Conservation (phyloP, 2,797 vertebrate species). For the Amblyopsis hoosieri region DNA sequence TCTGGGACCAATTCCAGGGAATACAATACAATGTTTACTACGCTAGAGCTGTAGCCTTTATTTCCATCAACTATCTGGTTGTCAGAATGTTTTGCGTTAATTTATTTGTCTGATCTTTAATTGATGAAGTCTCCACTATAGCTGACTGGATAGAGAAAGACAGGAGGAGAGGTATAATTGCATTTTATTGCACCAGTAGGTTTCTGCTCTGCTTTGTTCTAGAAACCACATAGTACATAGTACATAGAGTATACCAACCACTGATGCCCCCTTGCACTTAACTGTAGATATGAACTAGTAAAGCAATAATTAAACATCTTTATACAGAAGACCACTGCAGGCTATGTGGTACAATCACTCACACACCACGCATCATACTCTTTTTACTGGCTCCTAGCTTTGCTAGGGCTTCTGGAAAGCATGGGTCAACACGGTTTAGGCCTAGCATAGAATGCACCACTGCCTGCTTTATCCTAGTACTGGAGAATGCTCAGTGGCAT, state of each 20-base stretch:
- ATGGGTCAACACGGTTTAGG: slow-evolving; percentile 13
- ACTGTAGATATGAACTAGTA: no score
- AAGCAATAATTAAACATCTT: no score
- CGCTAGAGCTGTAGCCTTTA: background rate
- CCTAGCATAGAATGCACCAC: slow-evolving; percentile 30
- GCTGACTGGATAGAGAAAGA: slow-evolving; percentile 96
- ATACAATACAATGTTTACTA: no score
- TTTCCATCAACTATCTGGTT: slow-evolving; percentile 8
- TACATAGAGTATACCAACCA: no score
- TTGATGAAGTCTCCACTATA: slow-evolving; percentile 69
- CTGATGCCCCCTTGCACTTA: no score
- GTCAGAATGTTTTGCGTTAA: slow-evolving; percentile 20
- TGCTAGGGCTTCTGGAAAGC: slow-evolving; percentile 27
- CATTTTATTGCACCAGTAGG: slow-evolving; percentile 56
- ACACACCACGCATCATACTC: no score
- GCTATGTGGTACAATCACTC: no score
- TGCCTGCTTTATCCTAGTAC: slow-evolving; percentile 30
- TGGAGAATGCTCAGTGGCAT: background rate
- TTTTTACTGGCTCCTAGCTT: slow-evolving; percentile 52
- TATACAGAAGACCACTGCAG: no score
- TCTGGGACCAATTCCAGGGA: background rate
- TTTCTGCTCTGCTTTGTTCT: slow-evolving; percentile 56
- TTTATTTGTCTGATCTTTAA: slow-evolving; percentile 44
- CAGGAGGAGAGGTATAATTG: slow-evolving; percentile 90
- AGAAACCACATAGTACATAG: background rate